Evolutionary conservation across 1,140 invertebrate genomes (phyloP).

Genomic region (Pachypeltis micranthus): DNA sequence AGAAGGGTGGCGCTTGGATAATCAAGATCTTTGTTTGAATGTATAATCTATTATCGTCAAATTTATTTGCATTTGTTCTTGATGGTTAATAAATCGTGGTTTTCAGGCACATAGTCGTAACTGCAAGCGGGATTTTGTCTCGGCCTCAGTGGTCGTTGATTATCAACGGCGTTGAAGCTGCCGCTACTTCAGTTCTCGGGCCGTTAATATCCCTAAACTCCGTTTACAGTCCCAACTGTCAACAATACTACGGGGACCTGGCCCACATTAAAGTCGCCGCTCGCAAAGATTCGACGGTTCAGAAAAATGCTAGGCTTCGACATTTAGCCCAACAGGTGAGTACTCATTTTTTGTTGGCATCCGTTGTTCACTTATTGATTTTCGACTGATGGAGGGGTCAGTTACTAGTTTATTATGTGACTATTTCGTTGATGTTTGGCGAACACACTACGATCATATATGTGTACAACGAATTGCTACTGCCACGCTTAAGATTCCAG

Average conservation of each 20-base stretch:
- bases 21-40: too few species aligned
- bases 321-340: conserved; percentile 72
- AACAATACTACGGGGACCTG: conserved; percentile 84
- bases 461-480: too few species aligned
- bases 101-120: conserved; percentile 66
- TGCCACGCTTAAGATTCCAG: too few species aligned
- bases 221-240: conserved; percentile 76
- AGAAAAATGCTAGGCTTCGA: conserved; percentile 67
- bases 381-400: background rate
- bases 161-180: conserved; percentile 62
- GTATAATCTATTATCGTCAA: too few species aligned
- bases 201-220: conserved; percentile 72
- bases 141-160: conserved; percentile 74
- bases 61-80: too few species aligned
- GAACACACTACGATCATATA: too few species aligned
- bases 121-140: conserved; percentile 65
- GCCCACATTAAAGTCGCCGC: conserved; percentile 88
- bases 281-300: conserved; percentile 64
- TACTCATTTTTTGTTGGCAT: background rate
- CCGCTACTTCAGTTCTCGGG: conserved; percentile 68
- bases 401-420: background rate
- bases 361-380: background rate
- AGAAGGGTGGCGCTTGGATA: too few species aligned
- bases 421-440: too few species aligned
- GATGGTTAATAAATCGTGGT: background rate